A percentile compares a stretch with the other conserved stretches of the same genome.
Conservation (phyloP, 2,113 vertebrate genomes). For the Lampris incognitus region DNA sequence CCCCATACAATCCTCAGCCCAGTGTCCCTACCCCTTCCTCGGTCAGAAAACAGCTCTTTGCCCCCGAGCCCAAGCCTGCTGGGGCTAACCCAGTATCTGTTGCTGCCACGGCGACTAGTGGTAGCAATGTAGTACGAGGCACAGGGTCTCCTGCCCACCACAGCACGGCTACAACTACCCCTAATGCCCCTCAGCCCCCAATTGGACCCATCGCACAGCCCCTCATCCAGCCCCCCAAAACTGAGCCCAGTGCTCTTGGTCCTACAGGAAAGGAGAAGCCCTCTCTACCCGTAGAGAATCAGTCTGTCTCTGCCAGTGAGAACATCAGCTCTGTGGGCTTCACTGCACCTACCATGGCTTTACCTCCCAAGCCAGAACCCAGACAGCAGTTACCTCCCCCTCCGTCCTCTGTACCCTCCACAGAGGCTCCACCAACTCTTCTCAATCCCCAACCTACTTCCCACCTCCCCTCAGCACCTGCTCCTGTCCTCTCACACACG, state of each 20-base stretch:
- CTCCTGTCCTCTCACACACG: constrained; percentile 81
- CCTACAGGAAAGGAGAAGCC: constrained; percentile 88
- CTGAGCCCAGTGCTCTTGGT: constrained; percentile 82
- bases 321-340: constrained; percentile 76
- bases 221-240: constrained; percentile 73
- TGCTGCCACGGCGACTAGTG: constrained; percentile 81
- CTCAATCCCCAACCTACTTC: constrained; percentile 85
- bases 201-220: constrained; percentile 75
- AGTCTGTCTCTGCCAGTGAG: constrained; percentile 59
- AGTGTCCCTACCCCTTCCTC: constrained; percentile 90
- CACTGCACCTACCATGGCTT: constrained; percentile 71
- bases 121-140: constrained; percentile 63
- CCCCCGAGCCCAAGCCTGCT: constrained; percentile 85
- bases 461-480: constrained; percentile 81
- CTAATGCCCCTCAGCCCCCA: constrained; percentile 83
- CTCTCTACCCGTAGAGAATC: constrained; percentile 59
- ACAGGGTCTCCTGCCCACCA: constrained; percentile 76
- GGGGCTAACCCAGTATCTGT: constrained; percentile 76
- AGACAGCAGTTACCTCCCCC: constrained; percentile 85
- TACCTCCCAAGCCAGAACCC: constrained; percentile 79
- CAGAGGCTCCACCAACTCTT: constrained; percentile 66
- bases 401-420: constrained; percentile 80
- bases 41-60: constrained; percentile 94
- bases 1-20: constrained; percentile 83
- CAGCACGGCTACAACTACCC: constrained; percentile 68